These are phyloP conservation scores for Benthosema pterotum DNA, from an alignment of 2,797 vertebrate genomes.

Conservation along the genomic window DNA sequence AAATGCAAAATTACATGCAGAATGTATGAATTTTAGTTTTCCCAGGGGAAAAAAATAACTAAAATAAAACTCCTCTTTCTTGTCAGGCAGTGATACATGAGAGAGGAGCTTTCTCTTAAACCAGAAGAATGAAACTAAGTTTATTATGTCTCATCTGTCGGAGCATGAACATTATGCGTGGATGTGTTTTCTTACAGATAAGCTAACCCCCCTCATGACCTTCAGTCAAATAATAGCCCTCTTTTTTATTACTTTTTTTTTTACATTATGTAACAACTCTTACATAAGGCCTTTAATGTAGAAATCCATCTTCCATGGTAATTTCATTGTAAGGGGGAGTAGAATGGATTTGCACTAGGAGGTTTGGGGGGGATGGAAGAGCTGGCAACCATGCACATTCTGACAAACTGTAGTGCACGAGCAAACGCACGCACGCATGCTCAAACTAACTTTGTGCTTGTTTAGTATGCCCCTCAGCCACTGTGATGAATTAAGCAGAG, in stretches of 20 bases:
- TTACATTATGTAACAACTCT: conserved; percentile 53
- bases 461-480: no score
- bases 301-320: conserved; percentile 10
- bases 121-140: conserved; percentile 17
- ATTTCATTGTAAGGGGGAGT: conserved; percentile 14
- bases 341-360: no score
- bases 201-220: conserved; percentile 32
- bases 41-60: no score
- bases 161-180: background rate
- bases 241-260: conserved; percentile 56
- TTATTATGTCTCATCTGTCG: conserved; percentile 18
- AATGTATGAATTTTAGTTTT: no score
- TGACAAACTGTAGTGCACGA: background rate
- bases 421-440: no score
- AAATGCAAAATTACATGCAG: no score
- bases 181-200: conserved; percentile 6
- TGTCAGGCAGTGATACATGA: no score
- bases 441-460: no score
- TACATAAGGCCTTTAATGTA: conserved; percentile 43
- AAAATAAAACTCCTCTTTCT: no score
- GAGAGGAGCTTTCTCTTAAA: no score
- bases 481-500: no score
- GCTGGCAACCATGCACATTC: background rate
- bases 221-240: conserved; percentile 44
- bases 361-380: background rate